phyloP scores from a whole-genome alignment of 2,113 vertebrate genomes.

The Tragelaphus imberbis region DNA sequence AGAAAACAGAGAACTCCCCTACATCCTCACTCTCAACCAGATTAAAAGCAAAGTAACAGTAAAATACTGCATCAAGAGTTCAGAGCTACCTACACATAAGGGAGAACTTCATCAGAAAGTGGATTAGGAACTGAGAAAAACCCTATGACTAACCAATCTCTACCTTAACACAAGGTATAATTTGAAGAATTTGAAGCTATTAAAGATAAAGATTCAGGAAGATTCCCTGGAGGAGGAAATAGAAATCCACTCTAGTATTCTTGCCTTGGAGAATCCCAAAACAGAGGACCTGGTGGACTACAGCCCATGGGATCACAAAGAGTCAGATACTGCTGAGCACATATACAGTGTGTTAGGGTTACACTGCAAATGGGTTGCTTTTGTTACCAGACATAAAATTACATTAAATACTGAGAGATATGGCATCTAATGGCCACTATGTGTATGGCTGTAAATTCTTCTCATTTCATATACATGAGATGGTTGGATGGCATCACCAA shows the following conservation, averaged over 20 bases:
- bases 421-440: neutral
- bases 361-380: neutral
- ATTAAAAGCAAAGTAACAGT: neutral
- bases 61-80: neutral
- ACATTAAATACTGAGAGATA: neutral
- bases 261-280: neutral
- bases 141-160: neutral
- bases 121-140: neutral
- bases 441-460: neutral
- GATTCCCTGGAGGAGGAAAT: neutral
- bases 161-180: neutral
- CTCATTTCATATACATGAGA: neutral
- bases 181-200: neutral
- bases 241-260: neutral
- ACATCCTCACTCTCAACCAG: too few relatives aligned
- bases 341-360: neutral
- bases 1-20: neutral
- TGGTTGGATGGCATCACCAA: neutral
- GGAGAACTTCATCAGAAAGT: neutral
- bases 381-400: neutral
- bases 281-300: neutral
- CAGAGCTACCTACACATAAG: neutral
- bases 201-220: neutral
- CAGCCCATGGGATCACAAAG: neutral
- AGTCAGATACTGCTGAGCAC: neutral